Evolutionary conservation across 2,113 vertebrate species (phyloP), one percentile per base, ranked within the genome.

Genomic region (Muntiacus reevesi): DNA sequence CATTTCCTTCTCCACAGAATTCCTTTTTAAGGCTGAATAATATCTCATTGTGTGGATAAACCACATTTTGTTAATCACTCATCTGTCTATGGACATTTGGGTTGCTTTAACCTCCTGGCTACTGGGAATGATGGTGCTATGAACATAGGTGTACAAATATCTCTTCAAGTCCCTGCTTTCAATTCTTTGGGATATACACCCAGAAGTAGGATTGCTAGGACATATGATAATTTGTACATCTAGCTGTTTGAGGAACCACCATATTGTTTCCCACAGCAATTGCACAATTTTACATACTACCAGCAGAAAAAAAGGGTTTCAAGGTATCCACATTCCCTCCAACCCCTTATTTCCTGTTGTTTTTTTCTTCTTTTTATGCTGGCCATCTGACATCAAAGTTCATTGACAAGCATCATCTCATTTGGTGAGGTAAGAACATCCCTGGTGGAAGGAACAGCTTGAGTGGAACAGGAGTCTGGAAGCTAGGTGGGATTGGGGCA

Each of bases 371-470:
- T 62, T 64, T 28, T 1, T 2, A 17, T 6, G 43, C 19, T 5
- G 3, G 74, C 90, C 33, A 14, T 52, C 50, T 27, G 16, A 27
- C 2, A 1, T 17, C 52, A 59, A 52, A 25, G 30, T 36, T 55
- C 1, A 0, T 10, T 14, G 86, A 55, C 43, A 27, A 6, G 19
- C 11, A 7, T 28, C 5, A 7, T 52, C 17, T 57, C 27, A 2
- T 25, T 19, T 43, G 52, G 88, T 43, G 47, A 67, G 60, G 33
- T 1, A 4, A n/a, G n/a, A 21, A 19, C 40, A 45, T 33, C 64
- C 47, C 25, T 9, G 36, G 86, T 5, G 23, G 67, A n/a, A 25
- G 59, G 33, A 47, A 12, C 25, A 52, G 27, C 71, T 16, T 1
- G 79, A 50, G 33, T 1, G 47, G 23, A 25, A 2, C 40, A 5